Evolutionary conservation across 2,888 invertebrate species (phyloP).

Genomic region (Brachylomia viminalis): DNA sequence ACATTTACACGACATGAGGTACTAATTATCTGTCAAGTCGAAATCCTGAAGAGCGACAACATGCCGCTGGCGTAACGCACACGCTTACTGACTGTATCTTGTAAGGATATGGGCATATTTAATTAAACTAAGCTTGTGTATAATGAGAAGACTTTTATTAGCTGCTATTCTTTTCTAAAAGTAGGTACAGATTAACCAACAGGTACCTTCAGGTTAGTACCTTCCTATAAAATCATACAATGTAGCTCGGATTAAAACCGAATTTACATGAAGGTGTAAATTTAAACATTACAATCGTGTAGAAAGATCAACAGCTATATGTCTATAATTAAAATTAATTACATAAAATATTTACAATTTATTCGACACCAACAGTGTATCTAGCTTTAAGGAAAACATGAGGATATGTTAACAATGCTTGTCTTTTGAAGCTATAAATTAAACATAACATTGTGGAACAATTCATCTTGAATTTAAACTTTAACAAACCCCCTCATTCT

Average conservation of each 20-base stretch:
- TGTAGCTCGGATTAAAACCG: constrained; percentile 40
- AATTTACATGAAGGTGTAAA: constrained; percentile 38
- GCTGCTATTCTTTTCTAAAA: constrained; percentile 38
- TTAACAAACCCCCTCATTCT: neutral
- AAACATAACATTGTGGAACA: constrained; percentile 48
- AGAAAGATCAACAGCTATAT: constrained; percentile 34
- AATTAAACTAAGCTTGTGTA: constrained; percentile 33
- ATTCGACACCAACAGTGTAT: constrained; percentile 40
- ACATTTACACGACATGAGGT: too few relatives aligned
- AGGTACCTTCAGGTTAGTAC: neutral
- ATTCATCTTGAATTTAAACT: constrained; percentile 19
- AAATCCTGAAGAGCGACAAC: too few relatives aligned
- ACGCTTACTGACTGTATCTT: neutral
- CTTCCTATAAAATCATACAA: constrained; percentile 40
- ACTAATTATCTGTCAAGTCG: too few relatives aligned
- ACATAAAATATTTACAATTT: constrained; percentile 64
- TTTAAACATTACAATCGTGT: constrained; percentile 49
- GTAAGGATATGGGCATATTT: neutral
- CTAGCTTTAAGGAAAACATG: constrained; percentile 62
- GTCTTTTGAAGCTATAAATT: constrained; percentile 53
- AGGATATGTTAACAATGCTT: constrained; percentile 61
- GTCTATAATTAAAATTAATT: constrained; percentile 51
- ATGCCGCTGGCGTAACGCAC: too few relatives aligned
- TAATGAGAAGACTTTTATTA: constrained; percentile 57
- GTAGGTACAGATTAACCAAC: constrained; percentile 36